A percentile compares a stretch with the other conserved stretches of the same genome.
Conservation (phyloP, 2,113 vertebrate species). For the Brachyhypopomus gauderio region DNA sequence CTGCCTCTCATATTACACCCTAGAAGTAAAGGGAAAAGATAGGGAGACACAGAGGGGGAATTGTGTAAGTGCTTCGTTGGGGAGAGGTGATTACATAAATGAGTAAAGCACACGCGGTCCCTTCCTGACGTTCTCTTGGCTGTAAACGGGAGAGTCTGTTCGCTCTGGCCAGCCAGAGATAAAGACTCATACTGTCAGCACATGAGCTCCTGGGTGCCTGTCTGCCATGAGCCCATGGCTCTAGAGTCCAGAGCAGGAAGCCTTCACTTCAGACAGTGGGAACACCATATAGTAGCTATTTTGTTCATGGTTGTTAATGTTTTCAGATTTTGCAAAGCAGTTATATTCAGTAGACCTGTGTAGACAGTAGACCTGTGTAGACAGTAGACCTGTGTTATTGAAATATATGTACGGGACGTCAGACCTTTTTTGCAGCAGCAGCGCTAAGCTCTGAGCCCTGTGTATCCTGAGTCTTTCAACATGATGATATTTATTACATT, state of each 20-base stretch:
- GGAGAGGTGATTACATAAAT: slow-evolving; percentile 34
- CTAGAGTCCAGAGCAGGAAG: background rate
- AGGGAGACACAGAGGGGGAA: slow-evolving; percentile 4
- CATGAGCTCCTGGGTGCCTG: slow-evolving; percentile 6
- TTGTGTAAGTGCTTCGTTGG: slow-evolving; percentile 31
- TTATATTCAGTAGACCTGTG: no score
- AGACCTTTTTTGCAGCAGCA: background rate
- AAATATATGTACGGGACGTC: background rate
- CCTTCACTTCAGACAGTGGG: background rate
- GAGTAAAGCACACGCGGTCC: slow-evolving; percentile 25
- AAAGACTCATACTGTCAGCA: slow-evolving; percentile 9
- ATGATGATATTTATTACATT: no score
- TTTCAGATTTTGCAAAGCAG: no score
- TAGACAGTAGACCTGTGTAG: no score
- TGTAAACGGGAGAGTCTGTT: slow-evolving; percentile 31
- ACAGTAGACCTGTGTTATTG: no score
- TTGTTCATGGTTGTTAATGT: no score
- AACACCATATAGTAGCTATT: no score
- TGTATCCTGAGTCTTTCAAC: no score
- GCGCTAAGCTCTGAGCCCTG: no score
- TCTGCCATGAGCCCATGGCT: background rate
- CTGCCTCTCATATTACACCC: background rate
- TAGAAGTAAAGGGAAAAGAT: background rate
- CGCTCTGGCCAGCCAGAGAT: slow-evolving; percentile 18
- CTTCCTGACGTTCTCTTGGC: slow-evolving; percentile 27